phyloP scores from a whole-genome alignment of 2,888 invertebrate genomes.

The Aphodius sticticus region DNA sequence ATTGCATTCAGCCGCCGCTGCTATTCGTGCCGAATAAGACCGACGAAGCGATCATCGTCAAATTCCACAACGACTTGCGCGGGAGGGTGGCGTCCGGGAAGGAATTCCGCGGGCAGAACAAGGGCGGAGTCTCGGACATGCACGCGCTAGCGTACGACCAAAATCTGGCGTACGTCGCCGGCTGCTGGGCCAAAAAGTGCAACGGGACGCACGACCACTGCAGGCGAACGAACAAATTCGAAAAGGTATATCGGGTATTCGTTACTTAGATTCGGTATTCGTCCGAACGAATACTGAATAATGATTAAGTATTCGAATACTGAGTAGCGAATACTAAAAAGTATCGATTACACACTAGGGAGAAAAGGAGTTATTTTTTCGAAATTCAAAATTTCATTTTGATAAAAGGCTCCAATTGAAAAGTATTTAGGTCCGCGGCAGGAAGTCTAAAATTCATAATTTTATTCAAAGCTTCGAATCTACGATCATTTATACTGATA shows the following conservation, averaged over 20 bases:
- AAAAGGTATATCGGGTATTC: background rate
- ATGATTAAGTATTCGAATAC: background rate
- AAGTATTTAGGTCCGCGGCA: too few species aligned
- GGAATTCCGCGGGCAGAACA: background rate
- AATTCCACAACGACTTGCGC: background rate
- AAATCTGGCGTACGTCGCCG: conserved; percentile 12
- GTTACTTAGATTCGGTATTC: background rate
- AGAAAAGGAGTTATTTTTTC: too few species aligned
- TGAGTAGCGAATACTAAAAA: background rate
- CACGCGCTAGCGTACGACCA: conserved; percentile 19
- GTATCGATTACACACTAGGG: background rate
- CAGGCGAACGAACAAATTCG: background rate
- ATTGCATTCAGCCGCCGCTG: background rate
- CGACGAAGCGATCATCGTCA: background rate
- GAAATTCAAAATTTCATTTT: too few species aligned
- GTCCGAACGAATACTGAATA: background rate
- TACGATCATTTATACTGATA: too few species aligned
- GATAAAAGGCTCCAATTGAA: too few species aligned
- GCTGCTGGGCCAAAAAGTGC: conserved; percentile 21
- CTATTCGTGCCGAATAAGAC: background rate
- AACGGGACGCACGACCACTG: background rate
- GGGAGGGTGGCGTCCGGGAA: background rate
- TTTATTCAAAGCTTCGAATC: too few species aligned
- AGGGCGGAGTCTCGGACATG: conserved; percentile 6
- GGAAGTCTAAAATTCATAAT: too few species aligned